phyloP scores from a whole-genome alignment of 2,888 invertebrate genomes.

The Dascillus cervinus region DNA sequence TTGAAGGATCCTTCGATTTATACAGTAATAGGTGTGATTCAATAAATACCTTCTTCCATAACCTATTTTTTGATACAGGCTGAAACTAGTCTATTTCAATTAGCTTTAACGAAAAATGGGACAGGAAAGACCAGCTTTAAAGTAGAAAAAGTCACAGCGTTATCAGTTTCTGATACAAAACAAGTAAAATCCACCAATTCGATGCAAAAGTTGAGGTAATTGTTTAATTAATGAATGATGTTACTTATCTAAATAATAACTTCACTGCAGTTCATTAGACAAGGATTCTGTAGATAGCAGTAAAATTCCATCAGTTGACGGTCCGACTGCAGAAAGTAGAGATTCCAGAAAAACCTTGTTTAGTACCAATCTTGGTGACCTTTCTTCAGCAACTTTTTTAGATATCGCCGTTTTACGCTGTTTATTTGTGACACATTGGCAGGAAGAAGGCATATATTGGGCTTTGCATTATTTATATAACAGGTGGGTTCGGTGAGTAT shows the following conservation, averaged over 20 bases:
- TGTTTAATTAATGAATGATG: not conserved
- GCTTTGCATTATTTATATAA: constrained; percentile 86
- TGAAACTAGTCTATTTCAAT: constrained; percentile 71
- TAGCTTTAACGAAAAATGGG: constrained; percentile 46
- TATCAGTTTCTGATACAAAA: constrained; percentile 39
- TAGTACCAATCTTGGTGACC: constrained; percentile 41
- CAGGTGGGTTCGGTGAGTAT: too few species aligned
- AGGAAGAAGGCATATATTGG: constrained; percentile 98
- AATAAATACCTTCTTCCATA: not conserved
- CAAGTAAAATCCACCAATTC: constrained; percentile 45
- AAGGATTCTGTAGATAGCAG: constrained; percentile 66
- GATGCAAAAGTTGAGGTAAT: constrained; percentile 55
- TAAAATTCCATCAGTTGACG: constrained; percentile 33
- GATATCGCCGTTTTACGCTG: constrained; percentile 95
- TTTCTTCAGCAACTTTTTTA: constrained; percentile 85
- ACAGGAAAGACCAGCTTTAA: constrained; percentile 44
- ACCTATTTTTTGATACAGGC: constrained; percentile 43
- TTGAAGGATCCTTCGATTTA: constrained; percentile 73
- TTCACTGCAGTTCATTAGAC: constrained; percentile 39
- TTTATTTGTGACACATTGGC: constrained; percentile 94
- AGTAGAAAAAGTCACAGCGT: constrained; percentile 43
- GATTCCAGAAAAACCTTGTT: constrained; percentile 26
- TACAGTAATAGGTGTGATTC: constrained; percentile 49
- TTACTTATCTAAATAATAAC: constrained; percentile 3
- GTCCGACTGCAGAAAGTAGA: constrained; percentile 21